phyloP scores from a whole-genome alignment of 2,113 vertebrate genomes.

The Galeopterus variegatus region DNA sequence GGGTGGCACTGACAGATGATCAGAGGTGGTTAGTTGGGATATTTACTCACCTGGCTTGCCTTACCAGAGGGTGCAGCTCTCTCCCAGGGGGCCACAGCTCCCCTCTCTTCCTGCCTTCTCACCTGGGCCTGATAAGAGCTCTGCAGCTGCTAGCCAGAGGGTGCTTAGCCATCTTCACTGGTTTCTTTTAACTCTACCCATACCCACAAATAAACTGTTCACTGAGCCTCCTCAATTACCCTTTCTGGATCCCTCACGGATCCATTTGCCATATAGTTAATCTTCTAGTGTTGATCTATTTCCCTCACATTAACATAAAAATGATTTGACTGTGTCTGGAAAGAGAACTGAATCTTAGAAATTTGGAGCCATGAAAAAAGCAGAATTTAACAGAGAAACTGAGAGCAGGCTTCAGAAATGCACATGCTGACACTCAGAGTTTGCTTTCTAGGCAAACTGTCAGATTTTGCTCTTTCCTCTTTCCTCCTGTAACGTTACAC shows the following conservation, averaged over 20 bases:
- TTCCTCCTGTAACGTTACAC: conserved; percentile 77
- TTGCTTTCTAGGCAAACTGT: conserved; percentile 76
- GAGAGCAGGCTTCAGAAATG: conserved; percentile 70
- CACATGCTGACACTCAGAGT: not conserved
- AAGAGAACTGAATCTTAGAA: conserved; percentile 13
- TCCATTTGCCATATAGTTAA: not conserved
- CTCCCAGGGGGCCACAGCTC: not conserved
- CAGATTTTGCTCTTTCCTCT: conserved; percentile 62
- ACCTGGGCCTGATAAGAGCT: not conserved
- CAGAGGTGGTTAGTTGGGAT: not conserved
- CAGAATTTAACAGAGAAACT: conserved; percentile 59
- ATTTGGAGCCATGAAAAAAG: not conserved
- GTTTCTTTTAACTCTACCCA: not conserved
- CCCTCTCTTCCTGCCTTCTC: not conserved
- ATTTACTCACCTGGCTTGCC: not conserved
- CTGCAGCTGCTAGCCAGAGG: too few species aligned
- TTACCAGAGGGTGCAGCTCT: not conserved
- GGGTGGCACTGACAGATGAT: not conserved
- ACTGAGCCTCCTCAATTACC: not conserved
- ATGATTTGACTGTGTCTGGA: not conserved
- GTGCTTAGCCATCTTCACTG: not conserved
- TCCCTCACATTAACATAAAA: conserved; percentile 26
- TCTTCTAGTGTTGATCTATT: not conserved
- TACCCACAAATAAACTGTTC: not conserved
- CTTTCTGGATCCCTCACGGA: not conserved